Evolutionary conservation across 2,797 vertebrate genomes (phyloP).

Genomic region (Bryconaethiops microstoma): DNA sequence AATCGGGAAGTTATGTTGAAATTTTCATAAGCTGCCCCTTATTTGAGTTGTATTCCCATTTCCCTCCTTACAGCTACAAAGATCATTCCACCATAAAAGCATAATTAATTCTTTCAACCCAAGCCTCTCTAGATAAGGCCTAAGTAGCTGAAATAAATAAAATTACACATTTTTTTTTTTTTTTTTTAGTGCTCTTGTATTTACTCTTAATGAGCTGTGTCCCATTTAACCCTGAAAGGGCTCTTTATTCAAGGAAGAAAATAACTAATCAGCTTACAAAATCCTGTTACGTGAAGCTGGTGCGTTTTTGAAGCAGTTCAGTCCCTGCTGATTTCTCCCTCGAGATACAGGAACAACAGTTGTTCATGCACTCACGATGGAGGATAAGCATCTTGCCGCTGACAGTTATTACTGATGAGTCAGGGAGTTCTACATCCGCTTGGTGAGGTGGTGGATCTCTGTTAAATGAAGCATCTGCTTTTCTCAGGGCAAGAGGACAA

Average conservation of each 20-base stretch:
- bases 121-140: constrained; percentile 7
- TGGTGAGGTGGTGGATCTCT: background rate
- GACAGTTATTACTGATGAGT: constrained; percentile 1
- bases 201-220: constrained; percentile 13
- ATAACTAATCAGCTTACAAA: constrained; percentile 59
- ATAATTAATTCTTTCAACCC: constrained; percentile 22
- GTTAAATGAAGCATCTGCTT: constrained; percentile 21
- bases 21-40: background rate
- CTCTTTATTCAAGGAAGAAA: constrained; percentile 32
- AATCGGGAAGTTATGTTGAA: constrained; percentile 51
- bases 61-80: background rate
- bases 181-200: background rate
- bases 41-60: background rate
- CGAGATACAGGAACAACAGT: background rate
- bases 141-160: constrained; percentile 38
- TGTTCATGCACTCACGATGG: background rate
- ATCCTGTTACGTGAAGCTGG: constrained; percentile 51
- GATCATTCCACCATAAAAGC: constrained; percentile 16
- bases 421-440: background rate
- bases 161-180: constrained; percentile 52
- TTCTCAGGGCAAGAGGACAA: constrained; percentile 91
- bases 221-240: constrained; percentile 35
- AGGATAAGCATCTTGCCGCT: background rate
- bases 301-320: constrained; percentile 28
- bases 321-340: background rate